Base-by-base conservation (phyloP, 2,797 vertebrate species). In the Rhodeus uyekii region DNA sequence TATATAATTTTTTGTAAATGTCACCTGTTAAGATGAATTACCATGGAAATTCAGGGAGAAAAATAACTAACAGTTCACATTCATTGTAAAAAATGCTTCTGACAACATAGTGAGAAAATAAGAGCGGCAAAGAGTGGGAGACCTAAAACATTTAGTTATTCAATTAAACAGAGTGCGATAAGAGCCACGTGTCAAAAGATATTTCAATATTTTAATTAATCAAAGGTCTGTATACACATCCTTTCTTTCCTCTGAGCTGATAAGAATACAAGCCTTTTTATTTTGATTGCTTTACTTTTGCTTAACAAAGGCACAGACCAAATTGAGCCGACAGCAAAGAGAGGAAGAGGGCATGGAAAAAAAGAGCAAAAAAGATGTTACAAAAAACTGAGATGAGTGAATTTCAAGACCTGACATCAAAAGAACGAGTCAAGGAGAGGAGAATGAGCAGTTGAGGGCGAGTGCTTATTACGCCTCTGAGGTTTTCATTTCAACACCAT, bases 381-480 rank as follows among this genome's bases (percentile, higher is more conserved):
- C 8, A 42, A 42, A 61, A 76, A 42, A 55, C 19, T 7, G 34
- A 58, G 0, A 39, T 8, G 50, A 29, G 36, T 29, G 73, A 76
- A 29, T 42, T 80, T 72, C 10, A 71, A 53, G 50, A 61, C 42
- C 60, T 80, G 55, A 73, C 68, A 72, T 73, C 55, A 81, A 74
- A 72, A 48, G 79, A 63, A 53, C 7, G 14, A 63, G n/a, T 80
- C 39, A 19, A 48, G 22, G 6, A 72, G 32, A 64, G 34, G n/a
- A 44, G 50, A 71, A 71, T 80, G 32, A 29, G 32, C 38, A 32
- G 50, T 5, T 24, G 55, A 72, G 55, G 6, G 39, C 2, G 34
- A 48, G 69, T n/a, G 22, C 48, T 63, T 63, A 48, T 48, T 63
- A 48, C 14, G 0, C 13, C 60, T 65, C 13, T 32, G 12, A 44